These are phyloP conservation scores for Apodemia zela DNA, from an alignment of 2,888 invertebrate genomes.

Conservation along the genomic window DNA sequence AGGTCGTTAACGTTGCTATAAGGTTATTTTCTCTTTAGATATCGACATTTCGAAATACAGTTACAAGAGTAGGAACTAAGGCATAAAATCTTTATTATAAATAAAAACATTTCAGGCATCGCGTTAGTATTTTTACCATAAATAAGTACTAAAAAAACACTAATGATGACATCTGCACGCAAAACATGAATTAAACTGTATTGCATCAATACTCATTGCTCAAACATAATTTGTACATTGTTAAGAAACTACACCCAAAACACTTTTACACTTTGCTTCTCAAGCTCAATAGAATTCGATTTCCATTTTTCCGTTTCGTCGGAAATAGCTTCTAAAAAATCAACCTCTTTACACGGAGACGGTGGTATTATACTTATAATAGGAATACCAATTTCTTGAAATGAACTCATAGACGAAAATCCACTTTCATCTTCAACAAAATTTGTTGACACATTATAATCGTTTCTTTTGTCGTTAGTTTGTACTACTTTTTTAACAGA, in stretches of 20 bases:
- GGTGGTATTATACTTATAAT: slow-evolving; percentile 74
- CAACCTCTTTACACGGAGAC: slow-evolving; percentile 67
- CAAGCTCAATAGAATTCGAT: slow-evolving; percentile 50
- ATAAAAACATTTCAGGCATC: slow-evolving; percentile 9
- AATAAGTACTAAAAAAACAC: slow-evolving; percentile 15
- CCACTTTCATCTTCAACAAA: slow-evolving; percentile 89
- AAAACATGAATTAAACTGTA: slow-evolving; percentile 16
- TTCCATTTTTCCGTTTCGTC: slow-evolving; percentile 60
- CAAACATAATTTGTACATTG: slow-evolving; percentile 21
- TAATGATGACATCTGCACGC: slow-evolving; percentile 16
- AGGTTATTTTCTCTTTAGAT: slow-evolving; percentile 13
- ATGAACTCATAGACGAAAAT: slow-evolving; percentile 91
- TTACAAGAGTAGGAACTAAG: slow-evolving; percentile 14
- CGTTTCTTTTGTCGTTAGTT: slow-evolving; percentile 47
- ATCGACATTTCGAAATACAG: slow-evolving; percentile 3
- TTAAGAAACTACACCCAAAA: slow-evolving; percentile 63
- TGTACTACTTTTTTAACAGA: slow-evolving; percentile 38
- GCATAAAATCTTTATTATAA: slow-evolving; percentile 10
- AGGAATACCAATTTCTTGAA: slow-evolving; percentile 89
- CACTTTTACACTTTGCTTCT: slow-evolving; percentile 66
- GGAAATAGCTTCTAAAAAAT: slow-evolving; percentile 51
- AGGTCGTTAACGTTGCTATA: not conserved
- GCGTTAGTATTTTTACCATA: slow-evolving; percentile 16
- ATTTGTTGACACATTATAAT: slow-evolving; percentile 54
- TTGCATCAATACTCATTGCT: slow-evolving; percentile 20